These are phyloP conservation scores for Lepidurus arcticus DNA, from an alignment of 1,140 invertebrate genomes.

Conservation along the genomic window DNA sequence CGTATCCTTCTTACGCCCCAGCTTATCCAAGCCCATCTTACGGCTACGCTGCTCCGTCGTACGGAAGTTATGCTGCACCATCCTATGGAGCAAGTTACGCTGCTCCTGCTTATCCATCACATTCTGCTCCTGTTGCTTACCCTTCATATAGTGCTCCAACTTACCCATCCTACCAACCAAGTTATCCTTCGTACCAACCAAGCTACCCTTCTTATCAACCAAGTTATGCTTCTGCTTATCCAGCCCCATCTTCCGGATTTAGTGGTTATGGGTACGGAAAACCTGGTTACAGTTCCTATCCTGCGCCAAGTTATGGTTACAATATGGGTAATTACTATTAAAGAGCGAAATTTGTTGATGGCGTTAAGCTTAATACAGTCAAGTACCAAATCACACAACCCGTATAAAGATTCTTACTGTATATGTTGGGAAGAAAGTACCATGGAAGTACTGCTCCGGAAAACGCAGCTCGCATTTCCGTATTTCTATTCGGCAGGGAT, in stretches of 20 bases:
- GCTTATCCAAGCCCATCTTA: neutral
- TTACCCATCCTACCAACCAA: neutral
- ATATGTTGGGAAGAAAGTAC: too few species aligned
- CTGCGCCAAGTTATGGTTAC: neutral
- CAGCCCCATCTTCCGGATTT: neutral
- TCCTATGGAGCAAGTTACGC: neutral
- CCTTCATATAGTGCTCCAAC: neutral
- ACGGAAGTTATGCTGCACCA: neutral
- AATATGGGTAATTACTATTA: neutral
- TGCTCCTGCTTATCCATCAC: conserved; percentile 7
- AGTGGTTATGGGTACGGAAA: neutral
- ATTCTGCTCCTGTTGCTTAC: neutral
- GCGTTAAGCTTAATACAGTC: neutral
- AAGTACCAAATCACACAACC: neutral
- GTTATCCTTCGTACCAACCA: neutral
- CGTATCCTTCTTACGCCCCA: neutral
- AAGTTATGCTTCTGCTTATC: neutral
- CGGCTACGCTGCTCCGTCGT: neutral
- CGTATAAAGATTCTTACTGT: neutral
- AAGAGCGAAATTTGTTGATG: neutral
- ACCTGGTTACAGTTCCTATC: conserved; percentile 1
- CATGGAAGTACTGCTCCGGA: too few species aligned
- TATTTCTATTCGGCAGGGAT: too few species aligned
- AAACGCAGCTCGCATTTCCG: too few species aligned
- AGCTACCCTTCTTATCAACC: conserved; percentile 7